Base-by-base conservation (phyloP, 2,113 vertebrate species). In the Hippocampus abdominalis region DNA sequence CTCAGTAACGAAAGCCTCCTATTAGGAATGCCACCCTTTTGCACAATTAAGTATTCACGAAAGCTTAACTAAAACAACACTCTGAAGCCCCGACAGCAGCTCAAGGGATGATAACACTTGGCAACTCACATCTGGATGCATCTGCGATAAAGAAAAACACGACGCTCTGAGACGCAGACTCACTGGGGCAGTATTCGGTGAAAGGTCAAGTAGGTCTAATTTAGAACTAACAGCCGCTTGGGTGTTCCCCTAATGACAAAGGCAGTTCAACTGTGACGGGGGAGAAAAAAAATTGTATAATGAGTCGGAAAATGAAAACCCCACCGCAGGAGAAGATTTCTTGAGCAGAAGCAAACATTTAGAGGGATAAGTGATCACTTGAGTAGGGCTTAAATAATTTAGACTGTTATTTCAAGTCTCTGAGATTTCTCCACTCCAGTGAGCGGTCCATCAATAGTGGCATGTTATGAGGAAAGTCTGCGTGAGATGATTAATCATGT, bases 141-240 rank as follows among this genome's bases (percentile, higher is more conserved):
- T 54, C 51, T 9, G 23, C 51, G 15, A 53, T n/a, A 67, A 12
- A 71, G 66, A 74, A 51, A 73, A 64, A 75, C 66, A 42, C 72
- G 81, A 75, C 60, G 76, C 62, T 9, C 32, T 57, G n/a, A 59
- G 42, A 83, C 53, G 49, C 44, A 66, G 29, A 32, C 53, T 65
- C 78, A 69, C 32, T 36, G 70, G 70, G 74, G 64, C 61, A 74
- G 79, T 78, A 77, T 82, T 83, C 68, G 73, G 81, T 76, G 69
- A 79, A 72, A 83, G 86, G 78, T 87, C 79, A 86, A 82, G 74
- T 75, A 71, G 68, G 66, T 81, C 72, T 81, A 81, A 86, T 82
- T 53, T 66, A 59, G 61, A 16, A 8, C 0, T 51, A 66, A 72
- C 68, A 59, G 59, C 42, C 68, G 36, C 23, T 21, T 39, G 32